phyloP scores from a whole-genome alignment of 2,797 vertebrate species.

The Bradypodion pumilum region DNA sequence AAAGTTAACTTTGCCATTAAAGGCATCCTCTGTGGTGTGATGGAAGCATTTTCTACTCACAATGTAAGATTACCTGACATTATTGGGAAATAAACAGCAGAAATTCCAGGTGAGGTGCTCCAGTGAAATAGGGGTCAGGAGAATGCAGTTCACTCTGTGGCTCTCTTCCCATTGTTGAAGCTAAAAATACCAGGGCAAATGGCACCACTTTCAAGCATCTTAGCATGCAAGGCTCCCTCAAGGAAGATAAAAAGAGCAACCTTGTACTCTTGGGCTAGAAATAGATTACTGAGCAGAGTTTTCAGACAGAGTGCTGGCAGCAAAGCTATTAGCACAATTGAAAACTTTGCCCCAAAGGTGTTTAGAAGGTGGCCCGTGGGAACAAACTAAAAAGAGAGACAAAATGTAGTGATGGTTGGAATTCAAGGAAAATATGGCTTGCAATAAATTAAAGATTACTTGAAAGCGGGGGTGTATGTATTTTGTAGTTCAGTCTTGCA shows the following conservation, averaged over 20 bases:
- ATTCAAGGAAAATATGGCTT: slow-evolving; percentile 38
- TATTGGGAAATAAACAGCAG: slow-evolving; percentile 59
- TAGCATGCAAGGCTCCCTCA: slow-evolving; percentile 63
- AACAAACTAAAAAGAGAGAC: slow-evolving; percentile 54
- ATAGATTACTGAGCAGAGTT: slow-evolving; percentile 56
- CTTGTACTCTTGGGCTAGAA: slow-evolving; percentile 62
- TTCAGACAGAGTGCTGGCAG: slow-evolving; percentile 56
- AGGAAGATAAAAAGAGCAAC: slow-evolving; percentile 62
- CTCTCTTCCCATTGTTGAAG: slow-evolving; percentile 61
- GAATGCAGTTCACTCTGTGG: slow-evolving; percentile 50
- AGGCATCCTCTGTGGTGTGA: slow-evolving; percentile 60
- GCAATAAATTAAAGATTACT: slow-evolving; percentile 63
- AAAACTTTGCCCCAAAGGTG: slow-evolving; percentile 54
- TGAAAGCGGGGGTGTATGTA: slow-evolving; percentile 56
- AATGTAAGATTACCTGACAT: slow-evolving; percentile 56
- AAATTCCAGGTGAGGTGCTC: slow-evolving; percentile 68
- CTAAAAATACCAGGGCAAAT: slow-evolving; percentile 67
- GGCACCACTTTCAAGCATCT: slow-evolving; percentile 66
- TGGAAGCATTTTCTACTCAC: slow-evolving; percentile 65
- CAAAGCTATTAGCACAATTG: slow-evolving; percentile 57
- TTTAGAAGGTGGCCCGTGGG: slow-evolving; percentile 43
- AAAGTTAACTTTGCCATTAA: slow-evolving; percentile 51
- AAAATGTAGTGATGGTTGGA: slow-evolving; percentile 36
- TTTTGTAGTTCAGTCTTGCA: slow-evolving; percentile 65
- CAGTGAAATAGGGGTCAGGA: slow-evolving; percentile 64